Percentiles rank a stretch among this genome's conserved stretches.
phyloP scores from a whole-genome alignment of 2,113 vertebrate genomes.

The Phalacrocorax aristotelis region DNA sequence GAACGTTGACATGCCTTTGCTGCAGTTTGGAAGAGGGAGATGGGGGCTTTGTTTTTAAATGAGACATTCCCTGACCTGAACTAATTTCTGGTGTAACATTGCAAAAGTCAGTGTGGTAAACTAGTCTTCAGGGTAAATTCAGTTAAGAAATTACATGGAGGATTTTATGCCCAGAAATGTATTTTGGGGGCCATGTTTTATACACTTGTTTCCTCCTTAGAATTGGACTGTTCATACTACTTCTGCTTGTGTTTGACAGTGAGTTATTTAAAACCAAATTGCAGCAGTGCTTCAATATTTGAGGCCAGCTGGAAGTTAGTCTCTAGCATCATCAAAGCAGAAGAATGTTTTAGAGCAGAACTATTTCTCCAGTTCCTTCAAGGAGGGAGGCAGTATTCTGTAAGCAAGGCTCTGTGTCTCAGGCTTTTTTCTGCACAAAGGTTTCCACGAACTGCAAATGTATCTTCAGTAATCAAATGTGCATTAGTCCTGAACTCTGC shows the following conservation, averaged over 20 bases:
- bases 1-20: neutral
- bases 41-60: neutral
- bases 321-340: neutral
- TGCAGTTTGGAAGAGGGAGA: neutral
- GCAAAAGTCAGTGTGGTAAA: neutral
- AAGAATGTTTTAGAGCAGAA: neutral
- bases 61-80: neutral
- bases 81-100: neutral
- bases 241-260: neutral
- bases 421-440: neutral
- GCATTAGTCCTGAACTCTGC: neutral
- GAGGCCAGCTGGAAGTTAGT: neutral
- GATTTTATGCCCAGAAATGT: neutral
- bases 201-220: neutral
- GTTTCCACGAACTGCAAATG: neutral
- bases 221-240: neutral
- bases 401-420: neutral
- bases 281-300: neutral
- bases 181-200: neutral
- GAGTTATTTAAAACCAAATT: neutral
- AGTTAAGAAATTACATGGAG: neutral
- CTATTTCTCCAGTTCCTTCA: neutral
- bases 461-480: neutral
- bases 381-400: neutral
- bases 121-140: neutral